A percentile compares a stretch with the other conserved stretches of the same genome.
These are phyloP conservation scores for Synergus japonicus DNA, from an alignment of 2,888 invertebrate species.

Conservation along the genomic window DNA sequence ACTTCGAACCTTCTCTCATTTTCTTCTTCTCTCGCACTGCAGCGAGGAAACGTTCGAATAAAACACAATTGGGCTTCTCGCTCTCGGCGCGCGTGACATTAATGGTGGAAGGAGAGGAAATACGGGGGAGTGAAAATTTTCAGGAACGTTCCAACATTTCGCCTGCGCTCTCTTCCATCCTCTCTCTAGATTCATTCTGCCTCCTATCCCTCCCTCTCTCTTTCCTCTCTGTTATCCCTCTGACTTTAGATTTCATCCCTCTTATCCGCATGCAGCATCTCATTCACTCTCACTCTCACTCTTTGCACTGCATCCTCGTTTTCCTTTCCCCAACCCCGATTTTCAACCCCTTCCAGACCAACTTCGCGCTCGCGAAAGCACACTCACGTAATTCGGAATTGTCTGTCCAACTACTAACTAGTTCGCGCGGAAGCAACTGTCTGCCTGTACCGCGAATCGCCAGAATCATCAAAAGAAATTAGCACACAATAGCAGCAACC, in stretches of 20 bases:
- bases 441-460: conserved; percentile 56
- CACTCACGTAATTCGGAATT: conserved; percentile 68
- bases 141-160: conserved; percentile 46
- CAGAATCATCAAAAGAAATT: conserved; percentile 66
- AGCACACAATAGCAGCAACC: conserved; percentile 49
- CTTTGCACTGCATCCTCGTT: conserved; percentile 29
- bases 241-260: conserved; percentile 15
- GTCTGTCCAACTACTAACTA: conserved; percentile 72
- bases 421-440: conserved; percentile 59
- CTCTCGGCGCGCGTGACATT: conserved; percentile 56
- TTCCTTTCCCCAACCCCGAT: conserved; percentile 14
- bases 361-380: conserved; percentile 41
- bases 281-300: conserved; percentile 31
- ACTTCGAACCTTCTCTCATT: conserved; percentile 39
- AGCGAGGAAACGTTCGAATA: conserved; percentile 54
- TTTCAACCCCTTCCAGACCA: conserved; percentile 38
- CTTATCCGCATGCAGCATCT: conserved; percentile 24
- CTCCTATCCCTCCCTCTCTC: conserved; percentile 41
- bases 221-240: conserved; percentile 18
- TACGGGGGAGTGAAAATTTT: conserved; percentile 45
- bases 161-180: conserved; percentile 30
- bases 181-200: conserved; percentile 41
- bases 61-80: conserved; percentile 62
- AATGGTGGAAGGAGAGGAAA: conserved; percentile 53
- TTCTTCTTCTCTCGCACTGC: conserved; percentile 21